Percentiles rank a stretch among this genome's conserved stretches.
phyloP scores from a whole-genome alignment of 2,888 invertebrate species.

The Nebria brevicollis region DNA sequence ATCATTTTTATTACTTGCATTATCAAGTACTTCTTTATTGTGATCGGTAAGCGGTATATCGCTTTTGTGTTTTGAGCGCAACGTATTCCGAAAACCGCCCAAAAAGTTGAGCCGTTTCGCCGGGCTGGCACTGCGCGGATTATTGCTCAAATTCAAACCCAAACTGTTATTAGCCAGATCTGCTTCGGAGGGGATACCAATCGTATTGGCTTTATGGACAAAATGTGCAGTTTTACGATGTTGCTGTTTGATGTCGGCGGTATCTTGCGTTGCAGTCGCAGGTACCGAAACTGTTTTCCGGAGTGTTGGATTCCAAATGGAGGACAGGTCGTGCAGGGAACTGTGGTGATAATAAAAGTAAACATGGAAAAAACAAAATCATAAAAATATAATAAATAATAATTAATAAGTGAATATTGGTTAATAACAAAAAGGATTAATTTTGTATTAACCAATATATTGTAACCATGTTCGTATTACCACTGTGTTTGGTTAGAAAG shows the following conservation, averaged over 20 bases:
- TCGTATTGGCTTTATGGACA: constrained; percentile 67
- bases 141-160: constrained; percentile 42
- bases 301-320: constrained; percentile 63
- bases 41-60: constrained; percentile 62
- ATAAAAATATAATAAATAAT: constrained; percentile 48
- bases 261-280: constrained; percentile 50
- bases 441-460: background rate
- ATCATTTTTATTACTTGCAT: constrained; percentile 56
- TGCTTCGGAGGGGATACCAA: constrained; percentile 68
- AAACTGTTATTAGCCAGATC: constrained; percentile 57
- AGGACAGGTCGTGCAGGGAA: constrained; percentile 56
- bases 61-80: constrained; percentile 65
- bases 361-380: constrained; percentile 49
- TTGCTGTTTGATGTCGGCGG: constrained; percentile 51
- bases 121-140: constrained; percentile 65
- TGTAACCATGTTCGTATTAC: background rate
- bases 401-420: constrained; percentile 39
- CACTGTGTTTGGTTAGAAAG: constrained; percentile 3
- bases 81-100: constrained; percentile 71
- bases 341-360: constrained; percentile 52
- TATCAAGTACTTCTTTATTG: constrained; percentile 59
- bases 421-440: constrained; percentile 37
- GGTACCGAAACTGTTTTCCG: constrained; percentile 65
- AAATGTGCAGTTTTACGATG: constrained; percentile 56
- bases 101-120: constrained; percentile 62